Evolutionary conservation across 2,797 vertebrate species (phyloP).

Genomic region (Micrastur ruficollis): DNA sequence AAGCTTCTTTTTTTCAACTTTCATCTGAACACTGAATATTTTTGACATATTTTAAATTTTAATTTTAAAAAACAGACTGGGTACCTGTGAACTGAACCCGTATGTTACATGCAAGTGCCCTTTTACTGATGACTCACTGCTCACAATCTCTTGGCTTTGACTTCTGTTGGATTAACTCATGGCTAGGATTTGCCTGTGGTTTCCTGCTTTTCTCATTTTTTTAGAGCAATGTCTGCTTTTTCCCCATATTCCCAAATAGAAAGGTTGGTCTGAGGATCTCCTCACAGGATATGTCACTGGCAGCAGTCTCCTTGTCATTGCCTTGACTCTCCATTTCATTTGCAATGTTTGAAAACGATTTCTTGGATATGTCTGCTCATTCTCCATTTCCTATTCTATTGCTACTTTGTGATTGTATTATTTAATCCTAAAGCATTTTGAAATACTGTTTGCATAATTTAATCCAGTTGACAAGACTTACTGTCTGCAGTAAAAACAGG

Average conservation of each 20-base stretch:
- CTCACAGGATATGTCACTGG: neutral
- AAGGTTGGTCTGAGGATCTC: neutral
- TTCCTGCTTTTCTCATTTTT: conserved; percentile 16
- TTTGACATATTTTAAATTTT: conserved; percentile 71
- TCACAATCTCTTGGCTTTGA: conserved; percentile 53
- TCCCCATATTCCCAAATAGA: neutral
- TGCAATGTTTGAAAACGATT: conserved; percentile 15
- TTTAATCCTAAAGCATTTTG: neutral
- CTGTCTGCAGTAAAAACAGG: neutral
- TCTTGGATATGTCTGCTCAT: neutral
- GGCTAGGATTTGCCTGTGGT: neutral
- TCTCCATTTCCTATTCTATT: neutral
- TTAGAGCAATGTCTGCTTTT: conserved; percentile 4
- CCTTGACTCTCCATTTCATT: neutral
- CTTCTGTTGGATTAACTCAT: conserved; percentile 35
- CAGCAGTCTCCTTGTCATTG: neutral
- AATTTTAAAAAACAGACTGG: conserved; percentile 65
- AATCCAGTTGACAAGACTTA: neutral
- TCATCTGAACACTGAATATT: conserved; percentile 66
- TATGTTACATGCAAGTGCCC: conserved; percentile 54
- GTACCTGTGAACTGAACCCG: conserved; percentile 63
- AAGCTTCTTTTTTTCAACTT: conserved; percentile 52
- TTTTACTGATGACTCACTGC: conserved; percentile 45
- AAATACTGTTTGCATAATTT: neutral
- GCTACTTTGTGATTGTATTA: neutral